These are phyloP conservation scores for Dynastes tityus DNA, from an alignment of 2,888 invertebrate genomes.

Conservation along the genomic window DNA sequence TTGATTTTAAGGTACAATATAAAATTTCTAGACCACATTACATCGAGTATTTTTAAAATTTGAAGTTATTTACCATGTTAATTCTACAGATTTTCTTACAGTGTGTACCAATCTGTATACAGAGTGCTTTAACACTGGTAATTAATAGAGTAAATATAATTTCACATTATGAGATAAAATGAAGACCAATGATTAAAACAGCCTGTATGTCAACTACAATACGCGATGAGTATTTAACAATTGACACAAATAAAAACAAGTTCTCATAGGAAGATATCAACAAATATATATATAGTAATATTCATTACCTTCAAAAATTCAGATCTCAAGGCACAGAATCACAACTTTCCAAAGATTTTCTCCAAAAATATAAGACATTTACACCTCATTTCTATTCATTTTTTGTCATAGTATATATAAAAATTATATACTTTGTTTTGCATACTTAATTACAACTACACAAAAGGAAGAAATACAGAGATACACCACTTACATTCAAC, in stretches of 20 bases:
- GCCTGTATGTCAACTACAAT: constrained; percentile 52
- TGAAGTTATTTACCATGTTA: neutral
- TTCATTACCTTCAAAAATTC: constrained; percentile 53
- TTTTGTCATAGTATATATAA: constrained; percentile 26
- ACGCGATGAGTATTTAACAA: constrained; percentile 60
- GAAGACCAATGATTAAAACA: constrained; percentile 36
- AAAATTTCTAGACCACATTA: neutral
- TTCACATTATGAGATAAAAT: constrained; percentile 2
- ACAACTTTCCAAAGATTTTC: constrained; percentile 59
- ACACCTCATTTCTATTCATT: constrained; percentile 33
- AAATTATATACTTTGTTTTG: constrained; percentile 32
- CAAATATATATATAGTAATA: constrained; percentile 30
- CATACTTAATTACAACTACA: constrained; percentile 40
- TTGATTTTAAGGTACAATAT: neutral
- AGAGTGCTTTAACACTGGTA: constrained; percentile 21
- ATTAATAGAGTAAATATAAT: neutral
- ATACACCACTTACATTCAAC: constrained; percentile 21
- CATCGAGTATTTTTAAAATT: neutral
- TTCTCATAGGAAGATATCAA: constrained; percentile 43
- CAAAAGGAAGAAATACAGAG: constrained; percentile 27
- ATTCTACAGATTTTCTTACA: neutral
- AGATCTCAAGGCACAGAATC: constrained; percentile 69
- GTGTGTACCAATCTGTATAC: neutral
- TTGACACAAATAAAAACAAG: constrained; percentile 29
- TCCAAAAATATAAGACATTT: constrained; percentile 55